phyloP scores from a whole-genome alignment of 2,113 vertebrate species.

The Urocolius indicus region DNA sequence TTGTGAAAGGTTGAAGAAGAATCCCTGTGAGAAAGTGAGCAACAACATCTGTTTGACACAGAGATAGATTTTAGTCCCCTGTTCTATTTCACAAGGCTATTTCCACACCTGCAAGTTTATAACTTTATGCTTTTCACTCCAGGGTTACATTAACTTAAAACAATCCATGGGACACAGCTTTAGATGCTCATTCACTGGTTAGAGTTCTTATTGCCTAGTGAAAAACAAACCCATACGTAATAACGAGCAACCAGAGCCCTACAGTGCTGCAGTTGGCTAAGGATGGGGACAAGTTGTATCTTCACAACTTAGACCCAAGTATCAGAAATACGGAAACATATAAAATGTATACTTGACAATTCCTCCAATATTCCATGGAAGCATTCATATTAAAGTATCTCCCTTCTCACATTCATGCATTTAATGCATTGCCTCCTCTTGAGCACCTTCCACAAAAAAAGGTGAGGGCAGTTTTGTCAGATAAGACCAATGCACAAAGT shows the following conservation, averaged over 20 bases:
- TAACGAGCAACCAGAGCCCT: not conserved
- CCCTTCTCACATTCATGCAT: not conserved
- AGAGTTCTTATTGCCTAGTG: not conserved
- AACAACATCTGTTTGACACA: not conserved
- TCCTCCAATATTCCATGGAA: not conserved
- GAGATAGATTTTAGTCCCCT: not conserved
- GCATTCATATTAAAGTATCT: not conserved
- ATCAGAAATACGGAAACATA: not conserved
- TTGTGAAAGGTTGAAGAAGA: not conserved
- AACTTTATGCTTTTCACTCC: not conserved
- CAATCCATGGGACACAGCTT: rapidly evolving
- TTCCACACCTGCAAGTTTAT: not conserved
- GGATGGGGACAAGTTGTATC: not conserved
- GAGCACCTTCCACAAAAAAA: not conserved
- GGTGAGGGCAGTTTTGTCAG: not conserved
- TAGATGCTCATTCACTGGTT: not conserved
- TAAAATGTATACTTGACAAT: not conserved
- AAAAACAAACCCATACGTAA: not conserved
- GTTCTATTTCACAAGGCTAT: not conserved
- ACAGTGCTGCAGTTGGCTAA: not conserved
- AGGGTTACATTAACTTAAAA: not conserved
- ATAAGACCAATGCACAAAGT: not conserved
- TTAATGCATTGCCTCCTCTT: not conserved
- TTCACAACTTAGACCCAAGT: not conserved
- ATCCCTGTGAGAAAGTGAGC: not conserved